Conservation (phyloP, 1,140 invertebrate species). For the Coptotermes formosanus region DNA sequence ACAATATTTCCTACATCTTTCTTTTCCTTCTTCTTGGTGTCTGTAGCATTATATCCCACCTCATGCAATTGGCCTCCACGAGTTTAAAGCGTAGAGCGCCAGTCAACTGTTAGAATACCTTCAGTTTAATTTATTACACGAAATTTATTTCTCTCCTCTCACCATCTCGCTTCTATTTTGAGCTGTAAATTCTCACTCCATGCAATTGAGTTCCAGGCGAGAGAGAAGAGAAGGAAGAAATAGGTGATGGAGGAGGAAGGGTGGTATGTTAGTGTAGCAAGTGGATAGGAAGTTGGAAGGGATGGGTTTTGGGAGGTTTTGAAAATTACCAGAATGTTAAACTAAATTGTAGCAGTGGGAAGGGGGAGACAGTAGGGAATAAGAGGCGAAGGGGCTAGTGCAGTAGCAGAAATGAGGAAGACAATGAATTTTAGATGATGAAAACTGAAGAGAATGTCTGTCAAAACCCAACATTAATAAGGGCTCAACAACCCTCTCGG, state of each 20-base stretch:
- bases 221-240: not conserved
- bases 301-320: not conserved
- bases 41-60: not conserved
- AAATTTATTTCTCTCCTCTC: not conserved
- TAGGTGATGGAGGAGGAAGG: not conserved
- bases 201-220: not conserved
- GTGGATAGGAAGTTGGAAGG: not conserved
- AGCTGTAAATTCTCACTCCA: slow-evolving; percentile 2
- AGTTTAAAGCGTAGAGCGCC: not conserved
- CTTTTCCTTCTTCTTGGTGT: not conserved
- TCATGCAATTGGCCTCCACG: not conserved
- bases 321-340: slow-evolving; percentile 6
- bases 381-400: not conserved
- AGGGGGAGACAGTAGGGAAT: not conserved
- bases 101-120: slow-evolving; percentile 16
- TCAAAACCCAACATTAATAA: not conserved
- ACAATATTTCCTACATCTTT: not conserved
- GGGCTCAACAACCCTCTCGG: slow-evolving; percentile 11
- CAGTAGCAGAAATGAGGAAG: not conserved
- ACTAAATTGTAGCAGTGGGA: not conserved
- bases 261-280: not conserved
- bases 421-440: slow-evolving; percentile 12
- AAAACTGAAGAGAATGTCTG: not conserved
- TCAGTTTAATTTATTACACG: not conserved
- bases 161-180: not conserved